Conservation (phyloP, 2,113 vertebrate genomes). For the Pelecanoides urinatrix region DNA sequence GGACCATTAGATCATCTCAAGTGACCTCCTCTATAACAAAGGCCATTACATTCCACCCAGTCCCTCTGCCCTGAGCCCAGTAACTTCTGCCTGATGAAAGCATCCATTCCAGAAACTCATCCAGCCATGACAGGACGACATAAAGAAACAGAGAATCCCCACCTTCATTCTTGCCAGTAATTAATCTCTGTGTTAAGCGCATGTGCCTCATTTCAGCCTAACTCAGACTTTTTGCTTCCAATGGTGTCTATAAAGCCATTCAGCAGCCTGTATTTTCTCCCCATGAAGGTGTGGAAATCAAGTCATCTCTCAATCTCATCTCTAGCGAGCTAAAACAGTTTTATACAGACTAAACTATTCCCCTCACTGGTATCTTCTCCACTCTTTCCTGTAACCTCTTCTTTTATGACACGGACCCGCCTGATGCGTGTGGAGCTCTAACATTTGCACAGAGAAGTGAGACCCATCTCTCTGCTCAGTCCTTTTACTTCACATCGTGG, state of each 20-base stretch:
- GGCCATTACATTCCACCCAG: neutral
- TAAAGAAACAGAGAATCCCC: neutral
- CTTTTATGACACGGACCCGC: neutral
- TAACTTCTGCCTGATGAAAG: conserved; percentile 4
- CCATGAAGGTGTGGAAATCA: neutral
- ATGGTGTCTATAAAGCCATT: neutral
- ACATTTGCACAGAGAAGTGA: neutral
- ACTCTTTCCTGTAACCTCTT: neutral
- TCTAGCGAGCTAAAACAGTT: neutral
- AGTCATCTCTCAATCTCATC: neutral
- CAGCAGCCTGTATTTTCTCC: neutral
- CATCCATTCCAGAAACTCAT: neutral
- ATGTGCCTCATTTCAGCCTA: neutral
- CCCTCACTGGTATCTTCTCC: neutral
- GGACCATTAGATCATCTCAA: neutral
- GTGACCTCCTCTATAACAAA: neutral
- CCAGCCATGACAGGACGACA: neutral
- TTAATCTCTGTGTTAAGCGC: neutral
- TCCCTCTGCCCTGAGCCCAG: neutral
- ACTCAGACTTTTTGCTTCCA: neutral
- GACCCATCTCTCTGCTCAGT: neutral
- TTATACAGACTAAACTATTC: neutral
- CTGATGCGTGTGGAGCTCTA: neutral
- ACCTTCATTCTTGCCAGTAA: neutral
- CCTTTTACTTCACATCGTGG: neutral